Evolutionary conservation across 2,888 invertebrate species (phyloP).

Genomic region (Melinopterus prodromus): DNA sequence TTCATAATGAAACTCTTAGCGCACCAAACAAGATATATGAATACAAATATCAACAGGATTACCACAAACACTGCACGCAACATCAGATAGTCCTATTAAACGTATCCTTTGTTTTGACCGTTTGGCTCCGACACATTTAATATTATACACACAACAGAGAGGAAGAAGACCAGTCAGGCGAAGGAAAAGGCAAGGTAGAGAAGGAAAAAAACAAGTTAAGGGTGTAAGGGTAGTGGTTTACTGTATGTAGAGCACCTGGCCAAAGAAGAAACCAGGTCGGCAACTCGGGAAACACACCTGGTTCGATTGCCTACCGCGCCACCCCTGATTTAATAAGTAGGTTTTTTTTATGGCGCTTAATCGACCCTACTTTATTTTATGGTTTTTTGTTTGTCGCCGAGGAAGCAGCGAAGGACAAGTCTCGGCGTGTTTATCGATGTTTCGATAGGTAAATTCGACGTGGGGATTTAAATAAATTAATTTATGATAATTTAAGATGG

Average conservation of each 20-base stretch:
- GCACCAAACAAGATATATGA: no score
- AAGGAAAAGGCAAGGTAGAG: background rate
- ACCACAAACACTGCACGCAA: background rate
- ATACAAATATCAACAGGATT: background rate
- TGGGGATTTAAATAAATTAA: constrained; percentile 25
- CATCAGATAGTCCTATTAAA: background rate
- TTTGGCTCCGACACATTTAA: constrained; percentile 49
- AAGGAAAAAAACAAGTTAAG: constrained; percentile 48
- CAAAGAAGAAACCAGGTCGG: constrained; percentile 55
- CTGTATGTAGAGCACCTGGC: constrained; percentile 59
- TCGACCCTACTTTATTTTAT: constrained; percentile 38
- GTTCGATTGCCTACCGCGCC: constrained; percentile 41
- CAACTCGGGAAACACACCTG: constrained; percentile 57
- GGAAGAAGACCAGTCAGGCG: background rate
- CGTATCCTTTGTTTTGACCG: constrained; percentile 50
- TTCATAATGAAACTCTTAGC: no score
- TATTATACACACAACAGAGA: constrained; percentile 44
- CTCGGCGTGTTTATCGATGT: constrained; percentile 40
- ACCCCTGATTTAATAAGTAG: constrained; percentile 44
- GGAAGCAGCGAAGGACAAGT: background rate
- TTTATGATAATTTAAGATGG: background rate
- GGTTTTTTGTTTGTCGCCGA: constrained; percentile 34
- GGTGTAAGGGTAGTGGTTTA: constrained; percentile 53
- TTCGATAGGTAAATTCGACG: constrained; percentile 39
- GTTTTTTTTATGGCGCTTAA: constrained; percentile 45